These are phyloP conservation scores for Dromiciops gliroides DNA, from an alignment of 2,113 vertebrate species.

Conservation along the genomic window DNA sequence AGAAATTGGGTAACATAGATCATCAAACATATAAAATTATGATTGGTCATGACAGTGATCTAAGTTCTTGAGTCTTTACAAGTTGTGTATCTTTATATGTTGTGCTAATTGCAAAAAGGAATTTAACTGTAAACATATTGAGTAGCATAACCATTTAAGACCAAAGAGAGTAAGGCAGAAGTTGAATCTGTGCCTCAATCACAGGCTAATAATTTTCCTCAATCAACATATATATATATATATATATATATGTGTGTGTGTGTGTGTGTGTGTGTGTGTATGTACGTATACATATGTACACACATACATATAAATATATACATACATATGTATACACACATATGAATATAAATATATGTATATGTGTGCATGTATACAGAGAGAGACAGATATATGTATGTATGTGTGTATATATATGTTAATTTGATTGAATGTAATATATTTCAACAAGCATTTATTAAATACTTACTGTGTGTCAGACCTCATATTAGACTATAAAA, in stretches of 20 bases:
- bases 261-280: too few species aligned
- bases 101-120: too few species aligned
- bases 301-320: too few species aligned
- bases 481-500: neutral
- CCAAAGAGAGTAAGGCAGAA: conserved; percentile 12
- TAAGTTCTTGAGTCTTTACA: neutral
- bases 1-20: neutral
- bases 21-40: neutral
- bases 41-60: neutral
- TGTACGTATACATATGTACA: too few species aligned
- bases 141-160: neutral
- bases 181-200: neutral
- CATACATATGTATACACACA: too few species aligned
- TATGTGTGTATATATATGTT: too few species aligned
- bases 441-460: conserved; percentile 34
- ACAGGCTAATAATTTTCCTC: conserved; percentile 7
- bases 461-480: neutral
- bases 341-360: too few species aligned
- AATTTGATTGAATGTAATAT: neutral
- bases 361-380: too few species aligned
- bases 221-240: neutral
- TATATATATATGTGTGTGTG: too few species aligned
- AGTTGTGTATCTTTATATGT: too few species aligned
- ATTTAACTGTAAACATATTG: conserved; percentile 39
- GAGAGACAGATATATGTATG: too few species aligned